Base-by-base conservation (phyloP, 1,140 invertebrate species). In the Octopus sinensis region DNA sequence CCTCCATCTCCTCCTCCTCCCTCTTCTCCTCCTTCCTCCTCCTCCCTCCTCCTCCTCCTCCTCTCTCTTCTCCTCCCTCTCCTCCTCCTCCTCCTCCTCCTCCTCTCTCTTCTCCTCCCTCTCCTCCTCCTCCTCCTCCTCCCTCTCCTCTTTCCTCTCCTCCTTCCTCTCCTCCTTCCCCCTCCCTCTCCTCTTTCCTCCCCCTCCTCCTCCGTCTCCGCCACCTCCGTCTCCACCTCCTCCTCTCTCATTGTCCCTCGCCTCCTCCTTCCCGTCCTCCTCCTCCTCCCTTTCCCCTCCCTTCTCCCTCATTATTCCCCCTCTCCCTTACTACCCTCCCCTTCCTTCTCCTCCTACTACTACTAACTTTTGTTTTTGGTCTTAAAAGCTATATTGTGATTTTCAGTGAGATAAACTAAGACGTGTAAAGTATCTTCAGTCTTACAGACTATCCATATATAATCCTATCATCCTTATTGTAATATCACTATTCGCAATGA, bases 131-230 rank as follows among this genome's bases (percentile, higher is more conserved):
- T n/a, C n/a, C n/a, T n/a, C n/a, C n/a, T n/a, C n/a, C 62, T 68
- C 62, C n/a, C 62, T 68, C 62, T 68, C 62, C n/a, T n/a, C n/a
- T n/a, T 68, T 68, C 62, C n/a, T n/a, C 9, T 68, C 62, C n/a
- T n/a, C n/a, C 62, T 68, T n/a, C n/a, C 62, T 68, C 62, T 68
- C 62, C n/a, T n/a, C n/a, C 62, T 68, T n/a, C n/a, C 62, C n/a
- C 62, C n/a, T n/a, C n/a, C 62, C n/a, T n/a, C n/a, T n/a, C n/a
- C 62, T 68, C 62, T 68, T n/a, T 68, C 62, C n/a, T n/a, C n/a
- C 62, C n/a, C 62, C n/a, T n/a, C 62, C n/a, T n/a, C n/a, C 62
- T 68, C 62, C n/a, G 9, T 68, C 62, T 68, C 62, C n/a, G 62
- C n/a, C 62, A 68, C 62, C n/a, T 68, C 62, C n/a, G 62, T 68